These are phyloP conservation scores for Poeciliopsis occidentalis DNA, from an alignment of 2,113 vertebrate species.

Conservation along the genomic window DNA sequence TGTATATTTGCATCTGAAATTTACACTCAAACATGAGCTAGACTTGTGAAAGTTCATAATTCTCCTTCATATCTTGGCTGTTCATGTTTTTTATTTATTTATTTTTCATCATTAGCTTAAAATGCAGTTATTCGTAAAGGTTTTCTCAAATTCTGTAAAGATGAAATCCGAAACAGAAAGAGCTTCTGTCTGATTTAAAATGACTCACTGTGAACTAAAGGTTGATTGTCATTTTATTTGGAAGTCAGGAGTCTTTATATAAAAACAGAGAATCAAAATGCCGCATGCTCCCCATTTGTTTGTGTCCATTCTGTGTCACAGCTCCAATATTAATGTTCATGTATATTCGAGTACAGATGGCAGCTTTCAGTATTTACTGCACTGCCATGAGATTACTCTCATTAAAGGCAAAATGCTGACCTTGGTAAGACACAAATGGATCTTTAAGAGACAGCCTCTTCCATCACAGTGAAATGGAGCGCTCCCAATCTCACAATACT, in stretches of 20 bases:
- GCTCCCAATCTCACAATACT: slow-evolving; percentile 59
- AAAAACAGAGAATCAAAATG: neutral
- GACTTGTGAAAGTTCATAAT: neutral
- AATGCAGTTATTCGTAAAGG: neutral
- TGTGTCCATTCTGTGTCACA: slow-evolving; percentile 12
- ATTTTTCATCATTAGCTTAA: neutral
- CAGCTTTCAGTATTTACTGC: slow-evolving; percentile 52
- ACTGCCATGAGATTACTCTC: slow-evolving; percentile 47
- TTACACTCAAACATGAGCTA: neutral
- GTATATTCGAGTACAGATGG: slow-evolving; percentile 23
- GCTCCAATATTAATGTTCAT: slow-evolving; percentile 27
- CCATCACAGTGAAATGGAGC: slow-evolving; percentile 70
- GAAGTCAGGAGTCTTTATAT: neutral
- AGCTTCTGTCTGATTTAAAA: too few species aligned
- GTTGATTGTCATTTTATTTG: neutral
- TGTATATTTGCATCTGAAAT: neutral
- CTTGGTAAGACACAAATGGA: slow-evolving; percentile 71
- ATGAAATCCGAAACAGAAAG: too few species aligned
- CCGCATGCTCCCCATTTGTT: slow-evolving; percentile 17
- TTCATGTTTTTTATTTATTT: neutral
- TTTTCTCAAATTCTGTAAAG: too few species aligned
- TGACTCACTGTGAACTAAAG: neutral
- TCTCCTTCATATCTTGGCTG: neutral
- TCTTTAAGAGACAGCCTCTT: slow-evolving; percentile 70
- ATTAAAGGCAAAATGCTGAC: slow-evolving; percentile 72